phyloP scores from a whole-genome alignment of 2,888 invertebrate genomes.

The Hetaerina titia region DNA sequence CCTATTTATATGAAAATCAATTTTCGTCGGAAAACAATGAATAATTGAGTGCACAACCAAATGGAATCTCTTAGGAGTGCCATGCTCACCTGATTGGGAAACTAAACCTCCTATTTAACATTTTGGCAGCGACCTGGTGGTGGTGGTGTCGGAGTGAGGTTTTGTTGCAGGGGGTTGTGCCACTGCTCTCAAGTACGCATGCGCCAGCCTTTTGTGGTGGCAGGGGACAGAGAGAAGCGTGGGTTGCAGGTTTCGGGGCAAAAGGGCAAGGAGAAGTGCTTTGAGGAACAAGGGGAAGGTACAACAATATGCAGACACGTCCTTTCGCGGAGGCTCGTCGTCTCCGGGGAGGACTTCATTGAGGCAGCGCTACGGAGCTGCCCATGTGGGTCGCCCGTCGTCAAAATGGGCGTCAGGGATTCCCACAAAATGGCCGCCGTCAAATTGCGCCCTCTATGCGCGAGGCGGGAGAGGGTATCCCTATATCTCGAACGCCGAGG shows the following conservation, averaged over 20 bases:
- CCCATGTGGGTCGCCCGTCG: constrained; percentile 56
- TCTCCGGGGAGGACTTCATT: constrained; percentile 46
- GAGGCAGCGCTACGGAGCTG: constrained; percentile 55
- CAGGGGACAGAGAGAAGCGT: constrained; percentile 34
- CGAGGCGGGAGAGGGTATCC: constrained; percentile 32
- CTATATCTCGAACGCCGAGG: constrained; percentile 56
- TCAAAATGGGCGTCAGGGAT: constrained; percentile 57
- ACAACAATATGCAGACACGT: constrained; percentile 18
- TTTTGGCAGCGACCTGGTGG: constrained; percentile 58
- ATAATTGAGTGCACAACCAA: constrained; percentile 25
- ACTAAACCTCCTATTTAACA: constrained; percentile 67
- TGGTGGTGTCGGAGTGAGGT: constrained; percentile 23
- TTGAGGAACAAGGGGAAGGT: not conserved
- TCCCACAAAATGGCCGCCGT: constrained; percentile 65
- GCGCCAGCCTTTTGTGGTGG: constrained; percentile 55
- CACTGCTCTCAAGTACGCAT: constrained; percentile 63
- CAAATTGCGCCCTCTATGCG: constrained; percentile 45
- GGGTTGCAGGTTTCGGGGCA: constrained; percentile 21
- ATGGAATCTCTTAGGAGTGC: constrained; percentile 30
- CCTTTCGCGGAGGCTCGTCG: constrained; percentile 38
- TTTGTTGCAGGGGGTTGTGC: constrained; percentile 65
- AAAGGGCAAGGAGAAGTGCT: not conserved
- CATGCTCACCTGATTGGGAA: constrained; percentile 66
- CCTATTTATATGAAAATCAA: not conserved
- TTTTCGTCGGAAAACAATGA: not conserved